A percentile compares a stretch with the other conserved stretches of the same genome.
Evolutionary conservation across 2,888 invertebrate species (phyloP).

Genomic region (Chymomyza procnemis): DNA sequence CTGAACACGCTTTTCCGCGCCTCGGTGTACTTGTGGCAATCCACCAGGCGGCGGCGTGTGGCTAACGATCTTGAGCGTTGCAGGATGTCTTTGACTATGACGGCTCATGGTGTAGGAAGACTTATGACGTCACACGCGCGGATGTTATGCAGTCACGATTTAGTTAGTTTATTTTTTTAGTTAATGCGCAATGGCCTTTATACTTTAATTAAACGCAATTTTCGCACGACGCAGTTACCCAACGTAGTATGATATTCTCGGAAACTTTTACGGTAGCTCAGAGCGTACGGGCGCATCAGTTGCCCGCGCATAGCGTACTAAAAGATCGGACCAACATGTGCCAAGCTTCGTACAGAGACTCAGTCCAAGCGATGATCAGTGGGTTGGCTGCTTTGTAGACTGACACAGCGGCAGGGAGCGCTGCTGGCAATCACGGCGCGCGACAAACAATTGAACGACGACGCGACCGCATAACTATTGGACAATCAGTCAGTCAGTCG

Average conservation of each 20-base stretch:
- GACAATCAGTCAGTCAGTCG: constrained; percentile 5
- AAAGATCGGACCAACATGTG: constrained; percentile 27
- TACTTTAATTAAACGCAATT: constrained; percentile 71
- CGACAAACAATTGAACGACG: constrained; percentile 63
- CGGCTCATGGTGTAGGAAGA: constrained; percentile 48
- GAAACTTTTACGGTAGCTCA: background rate
- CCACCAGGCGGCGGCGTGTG: constrained; percentile 11
- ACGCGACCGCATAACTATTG: constrained; percentile 21
- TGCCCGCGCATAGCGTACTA: constrained; percentile 73
- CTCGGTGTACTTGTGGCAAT: constrained; percentile 62
- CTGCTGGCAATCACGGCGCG: constrained; percentile 61
- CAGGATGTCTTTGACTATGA: constrained; percentile 49
- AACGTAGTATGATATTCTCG: constrained; percentile 17
- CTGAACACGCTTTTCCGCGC: constrained; percentile 38
- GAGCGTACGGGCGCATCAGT: constrained; percentile 56
- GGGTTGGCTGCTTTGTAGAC: background rate
- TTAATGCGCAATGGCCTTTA: constrained; percentile 53
- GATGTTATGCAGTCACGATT: constrained; percentile 25
- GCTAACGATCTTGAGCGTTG: background rate
- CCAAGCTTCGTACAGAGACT: background rate
- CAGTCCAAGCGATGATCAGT: background rate
- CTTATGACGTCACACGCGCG: constrained; percentile 20
- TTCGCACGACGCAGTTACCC: constrained; percentile 59
- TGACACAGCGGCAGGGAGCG: background rate
- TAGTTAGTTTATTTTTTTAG: constrained; percentile 13